Evolutionary conservation across 2,888 invertebrate genomes (phyloP).

Genomic region (Cancer borealis): DNA sequence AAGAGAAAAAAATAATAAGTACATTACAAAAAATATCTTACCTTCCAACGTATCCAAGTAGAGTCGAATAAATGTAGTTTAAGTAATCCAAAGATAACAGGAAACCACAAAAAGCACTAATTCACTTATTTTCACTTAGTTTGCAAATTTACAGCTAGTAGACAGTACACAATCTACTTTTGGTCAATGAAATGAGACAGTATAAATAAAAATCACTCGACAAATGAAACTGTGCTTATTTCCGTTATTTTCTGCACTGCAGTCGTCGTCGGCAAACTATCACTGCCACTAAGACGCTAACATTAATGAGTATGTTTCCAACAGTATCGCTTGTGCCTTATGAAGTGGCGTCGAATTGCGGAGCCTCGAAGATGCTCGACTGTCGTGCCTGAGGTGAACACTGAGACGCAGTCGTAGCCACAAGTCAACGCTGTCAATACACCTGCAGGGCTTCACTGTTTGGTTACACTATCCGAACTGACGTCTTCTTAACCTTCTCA

Average conservation of each 20-base stretch:
- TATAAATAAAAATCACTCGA: not conserved
- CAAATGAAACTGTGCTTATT: not conserved
- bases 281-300: not conserved
- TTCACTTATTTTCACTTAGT: slow-evolving; percentile 4
- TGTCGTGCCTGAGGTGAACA: slow-evolving; percentile 36
- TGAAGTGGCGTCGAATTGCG: not conserved
- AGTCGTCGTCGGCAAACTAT: not conserved
- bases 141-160: not conserved
- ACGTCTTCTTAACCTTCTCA: not conserved
- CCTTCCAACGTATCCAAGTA: not conserved
- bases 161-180: not conserved
- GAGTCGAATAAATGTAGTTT: not conserved
- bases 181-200: not conserved
- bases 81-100: not conserved
- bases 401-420: slow-evolving; percentile 23
- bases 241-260: not conserved
- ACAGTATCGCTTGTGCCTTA: not conserved
- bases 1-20: not conserved
- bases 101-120: not conserved
- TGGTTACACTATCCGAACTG: slow-evolving; percentile 50
- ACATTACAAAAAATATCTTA: not conserved
- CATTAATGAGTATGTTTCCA: not conserved
- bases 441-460: slow-evolving; percentile 51
- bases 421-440: slow-evolving; percentile 23
- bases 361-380: slow-evolving; percentile 23